A percentile compares a stretch with the other conserved stretches of the same genome.
phyloP scores from a whole-genome alignment of 2,113 vertebrate species.

The Indri indri region DNA sequence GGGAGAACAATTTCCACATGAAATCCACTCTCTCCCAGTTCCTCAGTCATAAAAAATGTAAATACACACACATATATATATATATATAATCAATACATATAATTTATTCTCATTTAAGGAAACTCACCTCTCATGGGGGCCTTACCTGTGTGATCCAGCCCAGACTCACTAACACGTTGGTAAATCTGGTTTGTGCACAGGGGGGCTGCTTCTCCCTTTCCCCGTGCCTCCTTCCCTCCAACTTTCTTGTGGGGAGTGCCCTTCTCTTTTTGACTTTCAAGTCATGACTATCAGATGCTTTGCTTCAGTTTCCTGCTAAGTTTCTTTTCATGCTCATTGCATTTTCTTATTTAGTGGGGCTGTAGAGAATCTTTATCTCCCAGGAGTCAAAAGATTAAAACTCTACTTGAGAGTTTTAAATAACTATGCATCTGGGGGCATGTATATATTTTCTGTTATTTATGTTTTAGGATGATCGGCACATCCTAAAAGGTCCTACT shows the following conservation, averaged over 20 bases:
- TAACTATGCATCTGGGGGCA: not conserved
- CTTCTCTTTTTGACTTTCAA: not conserved
- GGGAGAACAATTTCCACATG: too few species aligned
- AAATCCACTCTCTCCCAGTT: not conserved
- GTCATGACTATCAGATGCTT: not conserved
- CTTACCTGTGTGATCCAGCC: rapidly evolving
- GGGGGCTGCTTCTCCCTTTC: too few species aligned
- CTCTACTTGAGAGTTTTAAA: not conserved
- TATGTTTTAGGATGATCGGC: not conserved
- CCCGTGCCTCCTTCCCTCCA: rapidly evolving
- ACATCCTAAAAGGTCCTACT: not conserved
- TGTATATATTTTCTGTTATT: too few species aligned
- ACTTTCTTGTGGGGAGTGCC: not conserved
- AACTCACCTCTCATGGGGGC: rapidly evolving
- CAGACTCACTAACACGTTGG: rapidly evolving
- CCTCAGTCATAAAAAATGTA: not conserved
- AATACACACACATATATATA: too few species aligned
- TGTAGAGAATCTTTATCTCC: not conserved
- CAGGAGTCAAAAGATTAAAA: not conserved
- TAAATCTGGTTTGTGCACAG: rapidly evolving
- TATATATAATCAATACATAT: not conserved
- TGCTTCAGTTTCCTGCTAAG: not conserved
- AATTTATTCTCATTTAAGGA: not conserved
- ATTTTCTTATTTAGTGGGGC: not conserved
- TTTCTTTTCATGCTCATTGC: not conserved